Percentiles rank a stretch among this genome's conserved stretches.
phyloP scores from a whole-genome alignment of 1,140 invertebrate genomes.

The Limonius californicus region DNA sequence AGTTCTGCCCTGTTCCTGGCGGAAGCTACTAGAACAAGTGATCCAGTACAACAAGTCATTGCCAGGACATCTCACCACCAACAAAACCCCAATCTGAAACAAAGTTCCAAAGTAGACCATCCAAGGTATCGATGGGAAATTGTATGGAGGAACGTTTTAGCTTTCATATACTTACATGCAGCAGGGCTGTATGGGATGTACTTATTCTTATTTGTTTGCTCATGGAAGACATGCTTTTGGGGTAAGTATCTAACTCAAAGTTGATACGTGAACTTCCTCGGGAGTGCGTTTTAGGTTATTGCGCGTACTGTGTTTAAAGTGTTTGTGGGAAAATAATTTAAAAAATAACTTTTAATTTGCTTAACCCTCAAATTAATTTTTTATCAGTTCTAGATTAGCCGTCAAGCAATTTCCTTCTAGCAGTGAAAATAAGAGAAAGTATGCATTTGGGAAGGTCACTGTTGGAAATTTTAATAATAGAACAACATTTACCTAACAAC shows the following conservation, averaged over 20 bases:
- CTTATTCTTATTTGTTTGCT: conserved; percentile 51
- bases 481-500: no score
- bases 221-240: conserved; percentile 51
- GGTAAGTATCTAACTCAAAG: conserved; percentile 56
- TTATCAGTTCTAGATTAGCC: no score
- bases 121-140: conserved; percentile 56
- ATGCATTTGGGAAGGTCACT: no score
- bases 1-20: conserved; percentile 39
- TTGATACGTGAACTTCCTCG: no score
- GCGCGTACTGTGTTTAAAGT: no score
- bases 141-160: conserved; percentile 68
- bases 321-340: no score
- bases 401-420: no score
- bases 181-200: conserved; percentile 62
- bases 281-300: no score
- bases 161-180: conserved; percentile 61
- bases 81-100: not conserved
- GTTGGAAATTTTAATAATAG: no score
- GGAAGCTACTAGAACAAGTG: conserved; percentile 38
- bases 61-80: not conserved
- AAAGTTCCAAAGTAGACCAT: not conserved
- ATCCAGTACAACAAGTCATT: conserved; percentile 14
- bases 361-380: no score
- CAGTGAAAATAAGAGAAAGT: no score
- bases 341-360: no score